Base-by-base conservation (phyloP, 2,113 vertebrate genomes). In the Trichomycterus rosablanca region DNA sequence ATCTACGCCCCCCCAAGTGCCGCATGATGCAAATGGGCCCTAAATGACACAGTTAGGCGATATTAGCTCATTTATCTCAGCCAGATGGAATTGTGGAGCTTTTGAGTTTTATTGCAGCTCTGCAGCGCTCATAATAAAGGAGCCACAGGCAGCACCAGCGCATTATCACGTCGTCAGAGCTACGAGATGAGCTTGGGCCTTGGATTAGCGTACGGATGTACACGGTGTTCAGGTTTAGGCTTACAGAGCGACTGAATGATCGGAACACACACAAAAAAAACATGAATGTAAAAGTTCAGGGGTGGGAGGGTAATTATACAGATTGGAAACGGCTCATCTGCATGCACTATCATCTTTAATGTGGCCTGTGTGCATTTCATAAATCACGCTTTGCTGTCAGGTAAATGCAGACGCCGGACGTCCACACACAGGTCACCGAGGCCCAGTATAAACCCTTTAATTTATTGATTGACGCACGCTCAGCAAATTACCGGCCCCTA, bases 41-140 rank as follows among this genome's bases (percentile, higher is more conserved):
- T 63, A 66, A 66, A 53, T 62, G 59, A 62, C 69, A 59, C 28
- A 2, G 30, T 10, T n/a, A 28, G 39, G 11, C 28, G 39, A 72
- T 75, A 75, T 75, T 75, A 48, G 50, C 60, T 71, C 68, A 59
- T 75, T 75, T 75, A 37, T 75, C 68, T 68, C 65, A 16, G 49
- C 48, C 64, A 18, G 45, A 71, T 52, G 65, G 60, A 74, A 68
- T 60, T 35, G 55, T 45, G 37, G 14, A 39, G 40, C 40, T 43
- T 68, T 64, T 50, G 53, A 37, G 52, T 60, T 68, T 74, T 67
- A 74, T 71, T 74, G 67, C 37, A n/a, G 22, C 51, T 63, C 64
- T 46, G 40, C 2, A n/a, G 14, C 24, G 19, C 15, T 68, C 56
- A 42, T 68, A 61, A 70, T 62, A 40, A 45, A 20, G 63, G 53